Base-by-base conservation (phyloP, 2,888 invertebrate species). In the Tromatobia lineatoria region DNA sequence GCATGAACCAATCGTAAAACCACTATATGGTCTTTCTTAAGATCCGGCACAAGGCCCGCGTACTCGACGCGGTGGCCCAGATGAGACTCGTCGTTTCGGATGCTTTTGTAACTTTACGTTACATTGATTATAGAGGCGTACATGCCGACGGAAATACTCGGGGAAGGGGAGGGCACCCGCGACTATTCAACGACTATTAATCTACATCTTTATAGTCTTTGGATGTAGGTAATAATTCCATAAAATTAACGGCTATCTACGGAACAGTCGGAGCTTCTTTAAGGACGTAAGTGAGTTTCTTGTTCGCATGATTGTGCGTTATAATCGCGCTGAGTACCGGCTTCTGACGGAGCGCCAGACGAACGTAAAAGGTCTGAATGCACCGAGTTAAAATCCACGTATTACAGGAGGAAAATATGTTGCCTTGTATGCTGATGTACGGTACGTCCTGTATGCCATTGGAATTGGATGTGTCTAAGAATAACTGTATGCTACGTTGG, bases 91-190 rank as follows among this genome's bases (percentile, higher is more conserved):
- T 64, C 70, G 45, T 64, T 71, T 79, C 64, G 29, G 34, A 52
- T 34, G 78, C 70, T 66, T 78, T 85, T 75, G 74, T 75, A 82
- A 81, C 71, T 85, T 86, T 82, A 86, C 78, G 82, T 84, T 82
- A 80, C 82, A 80, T 80, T 86, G 86, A 86, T 86, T 86, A 85
- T 61, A 86, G 82, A 82, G 80, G 78, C 76, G 11, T 15, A 66
- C 45, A 38, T 70, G 66, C 81, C 85, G 85, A 82, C 79, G 42
- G 45, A 52, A 38, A 59, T 69, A 20, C 57, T 11, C 10, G 54
- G 34, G 23, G 29, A 25, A 57, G 18, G 20, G 34, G 42, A 38
- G 64, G 38, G 18, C 64, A 64, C 38, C 38, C 67, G 77, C 71
- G 54, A 54, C 70, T 59, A 45, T 61, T 52, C 71, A 38, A 77